Base-by-base conservation (phyloP, 2,113 vertebrate species). In the Chaetodon trifascialis region DNA sequence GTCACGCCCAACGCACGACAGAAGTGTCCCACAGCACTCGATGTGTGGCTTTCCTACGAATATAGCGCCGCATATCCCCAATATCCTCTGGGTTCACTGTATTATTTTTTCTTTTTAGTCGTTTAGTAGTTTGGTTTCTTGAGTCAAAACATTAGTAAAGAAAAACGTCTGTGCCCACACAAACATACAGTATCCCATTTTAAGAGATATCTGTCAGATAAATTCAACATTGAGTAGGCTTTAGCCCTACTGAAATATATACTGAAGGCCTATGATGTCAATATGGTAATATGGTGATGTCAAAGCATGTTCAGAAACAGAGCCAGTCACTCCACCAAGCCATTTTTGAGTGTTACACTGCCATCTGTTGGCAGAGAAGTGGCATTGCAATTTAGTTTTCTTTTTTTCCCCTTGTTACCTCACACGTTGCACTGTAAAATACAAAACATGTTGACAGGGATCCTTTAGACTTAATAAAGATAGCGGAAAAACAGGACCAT, bases 361-460 rank as follows among this genome's bases (percentile, higher is more conserved):
- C 84, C 90, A 84, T 58, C 81, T 87, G 5, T 4, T 81, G 91
- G 4, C 11, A 30, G 2, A 62, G 52, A 66, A 36, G 25, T 0
- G 2, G 0, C 25, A 82, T 70, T 84, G 17, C 80, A 88, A 6
- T 12, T 11, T 23, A 42, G 34, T 58, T 2, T 56, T 17, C 25
- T 21, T 40, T 44, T 76, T 80, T 72, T 78, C 76, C 69, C 77
- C 25, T 67, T 11, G 75, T 76, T 76, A 82, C 79, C 21, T 23
- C 59, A 60, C 30, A 70, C 19, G 69, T 65, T 46, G 17, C 38
- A 60, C 30, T 40, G 14, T 8, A 10, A 11, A 10, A 59, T 25
- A 60, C 12, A 62, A 56, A 52, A 52, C 40, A 62, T 36, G 56
- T n/a, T 58, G 14, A 56, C 23, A 15, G 11, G 11, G 12, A 7